phyloP scores from a whole-genome alignment of 1,140 invertebrate genomes.

The Bombus sylvicola region DNA sequence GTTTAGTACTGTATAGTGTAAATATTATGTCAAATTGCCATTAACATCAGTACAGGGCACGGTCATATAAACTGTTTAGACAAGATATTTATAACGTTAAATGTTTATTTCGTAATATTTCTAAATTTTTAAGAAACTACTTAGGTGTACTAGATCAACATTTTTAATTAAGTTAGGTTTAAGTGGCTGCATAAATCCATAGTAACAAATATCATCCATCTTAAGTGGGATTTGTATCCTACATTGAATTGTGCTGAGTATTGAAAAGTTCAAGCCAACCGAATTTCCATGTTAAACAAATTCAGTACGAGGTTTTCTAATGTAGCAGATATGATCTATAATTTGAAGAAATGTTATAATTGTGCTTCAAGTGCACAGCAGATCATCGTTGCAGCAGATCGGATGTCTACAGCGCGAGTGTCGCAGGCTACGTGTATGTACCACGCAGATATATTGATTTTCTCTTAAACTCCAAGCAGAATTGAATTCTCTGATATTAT shows the following conservation, averaged over 20 bases:
- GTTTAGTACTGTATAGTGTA: neutral
- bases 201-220: neutral
- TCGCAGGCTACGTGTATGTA: neutral
- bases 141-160: neutral
- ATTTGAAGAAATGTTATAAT: neutral
- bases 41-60: neutral
- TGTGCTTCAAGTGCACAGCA: no score
- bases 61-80: no score
- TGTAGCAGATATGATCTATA: no score
- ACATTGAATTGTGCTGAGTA: neutral
- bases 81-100: neutral
- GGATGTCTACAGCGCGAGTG: neutral
- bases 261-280: neutral
- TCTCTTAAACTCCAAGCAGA: neutral
- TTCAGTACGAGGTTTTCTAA: neutral
- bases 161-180: neutral
- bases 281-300: neutral
- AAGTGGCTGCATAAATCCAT: neutral
- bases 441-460: slow-evolving; percentile 7
- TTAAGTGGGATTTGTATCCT: neutral
- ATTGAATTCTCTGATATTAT: neutral
- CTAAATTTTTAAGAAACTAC: no score
- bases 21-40: neutral
- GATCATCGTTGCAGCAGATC: neutral
- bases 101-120: neutral